These are phyloP conservation scores for Trematocara stigmaticum DNA, from an alignment of 2,113 vertebrate species.

Conservation along the genomic window DNA sequence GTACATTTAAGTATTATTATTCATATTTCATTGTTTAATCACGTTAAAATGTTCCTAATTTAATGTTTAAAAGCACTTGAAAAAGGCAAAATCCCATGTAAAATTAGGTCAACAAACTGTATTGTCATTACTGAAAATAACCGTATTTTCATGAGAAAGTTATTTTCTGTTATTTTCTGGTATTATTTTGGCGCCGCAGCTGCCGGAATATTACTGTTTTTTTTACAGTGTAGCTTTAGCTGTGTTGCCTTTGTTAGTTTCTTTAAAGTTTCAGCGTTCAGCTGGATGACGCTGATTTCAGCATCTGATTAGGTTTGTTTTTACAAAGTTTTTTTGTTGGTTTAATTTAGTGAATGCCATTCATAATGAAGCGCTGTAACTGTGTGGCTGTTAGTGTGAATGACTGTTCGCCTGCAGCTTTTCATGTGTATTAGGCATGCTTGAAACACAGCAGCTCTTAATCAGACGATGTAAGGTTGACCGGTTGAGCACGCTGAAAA, in stretches of 20 bases:
- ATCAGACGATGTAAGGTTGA: not conserved
- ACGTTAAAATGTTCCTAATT: not conserved
- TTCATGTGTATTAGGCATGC: not conserved
- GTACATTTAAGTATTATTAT: not conserved
- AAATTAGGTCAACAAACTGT: not conserved
- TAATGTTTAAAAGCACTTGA: not conserved
- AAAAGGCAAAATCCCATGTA: not conserved
- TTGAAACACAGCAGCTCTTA: not conserved
- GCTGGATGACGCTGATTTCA: not conserved
- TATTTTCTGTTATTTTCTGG: not conserved
- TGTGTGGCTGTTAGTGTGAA: not conserved
- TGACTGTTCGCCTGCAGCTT: not conserved
- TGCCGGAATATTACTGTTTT: not conserved
- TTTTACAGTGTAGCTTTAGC: not conserved
- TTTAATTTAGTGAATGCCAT: not conserved
- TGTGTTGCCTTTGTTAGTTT: not conserved
- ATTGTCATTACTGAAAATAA: not conserved
- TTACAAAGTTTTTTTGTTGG: not conserved
- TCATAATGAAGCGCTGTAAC: not conserved
- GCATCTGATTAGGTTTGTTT: not conserved
- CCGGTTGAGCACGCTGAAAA: not conserved
- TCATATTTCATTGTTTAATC: not conserved
- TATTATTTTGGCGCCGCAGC: not conserved
- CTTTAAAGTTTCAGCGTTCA: not conserved
- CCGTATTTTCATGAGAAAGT: not conserved